These are phyloP conservation scores for Osmoderma eremita DNA, from an alignment of 2,888 invertebrate species.

Conservation along the genomic window DNA sequence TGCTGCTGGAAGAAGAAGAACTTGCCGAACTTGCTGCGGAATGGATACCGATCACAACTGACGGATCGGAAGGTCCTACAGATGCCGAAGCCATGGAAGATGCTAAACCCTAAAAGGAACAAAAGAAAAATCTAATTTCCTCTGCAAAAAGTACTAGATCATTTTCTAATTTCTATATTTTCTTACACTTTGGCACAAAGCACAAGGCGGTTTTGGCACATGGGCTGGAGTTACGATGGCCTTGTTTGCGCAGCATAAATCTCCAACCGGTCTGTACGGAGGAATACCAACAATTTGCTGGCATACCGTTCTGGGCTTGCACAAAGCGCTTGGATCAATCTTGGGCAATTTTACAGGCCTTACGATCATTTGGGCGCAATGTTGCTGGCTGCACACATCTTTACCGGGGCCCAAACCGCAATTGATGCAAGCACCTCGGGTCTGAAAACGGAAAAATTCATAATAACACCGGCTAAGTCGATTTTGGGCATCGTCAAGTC, in stretches of 20 bases:
- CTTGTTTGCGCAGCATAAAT: slow-evolving; percentile 56
- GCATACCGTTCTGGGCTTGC: slow-evolving; percentile 50
- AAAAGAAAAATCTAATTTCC: too few species aligned
- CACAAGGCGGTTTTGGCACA: slow-evolving; percentile 56
- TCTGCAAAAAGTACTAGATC: too few species aligned
- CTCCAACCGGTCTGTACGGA: slow-evolving; percentile 53
- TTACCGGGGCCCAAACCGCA: slow-evolving; percentile 55
- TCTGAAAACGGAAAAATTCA: slow-evolving; percentile 22
- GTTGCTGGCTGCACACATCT: slow-evolving; percentile 49
- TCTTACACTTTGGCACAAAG: slow-evolving; percentile 28
- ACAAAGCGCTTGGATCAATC: slow-evolving; percentile 42
- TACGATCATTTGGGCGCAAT: slow-evolving; percentile 55
- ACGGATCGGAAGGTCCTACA: too few species aligned
- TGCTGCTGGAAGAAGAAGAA: neutral
- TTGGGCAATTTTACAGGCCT: slow-evolving; percentile 55
- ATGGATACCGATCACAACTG: too few species aligned
- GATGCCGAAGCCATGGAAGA: neutral
- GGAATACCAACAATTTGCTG: slow-evolving; percentile 45
- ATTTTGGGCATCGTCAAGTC: neutral
- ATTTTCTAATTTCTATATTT: too few species aligned
- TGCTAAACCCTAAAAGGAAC: too few species aligned
- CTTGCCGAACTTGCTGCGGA: slow-evolving; percentile 12
- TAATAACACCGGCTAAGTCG: neutral
- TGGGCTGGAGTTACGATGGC: slow-evolving; percentile 59
- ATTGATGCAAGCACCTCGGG: slow-evolving; percentile 31